A percentile compares a stretch with the other conserved stretches of the same genome.
These are phyloP conservation scores for Champsocephalus gunnari DNA, from an alignment of 2,797 vertebrate genomes.

Conservation along the genomic window DNA sequence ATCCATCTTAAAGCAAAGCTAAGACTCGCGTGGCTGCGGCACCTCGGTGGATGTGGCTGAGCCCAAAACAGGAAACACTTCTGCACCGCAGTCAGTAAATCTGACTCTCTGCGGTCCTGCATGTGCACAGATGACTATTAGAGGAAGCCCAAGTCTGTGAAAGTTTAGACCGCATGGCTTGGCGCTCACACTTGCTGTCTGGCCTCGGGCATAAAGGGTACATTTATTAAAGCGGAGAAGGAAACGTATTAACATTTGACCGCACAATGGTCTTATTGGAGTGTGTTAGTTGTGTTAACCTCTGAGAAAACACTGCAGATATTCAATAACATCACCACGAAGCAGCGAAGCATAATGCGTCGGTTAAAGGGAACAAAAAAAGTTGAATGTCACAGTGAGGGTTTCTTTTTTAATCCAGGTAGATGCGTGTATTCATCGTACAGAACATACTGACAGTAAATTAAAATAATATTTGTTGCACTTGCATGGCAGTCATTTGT, in stretches of 20 bases:
- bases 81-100: constrained; percentile 79
- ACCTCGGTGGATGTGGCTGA: constrained; percentile 80
- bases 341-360: constrained; percentile 2
- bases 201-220: constrained; percentile 63
- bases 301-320: constrained; percentile 16
- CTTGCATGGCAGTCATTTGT: too few relatives aligned
- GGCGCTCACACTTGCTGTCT: constrained; percentile 51
- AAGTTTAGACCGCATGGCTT: constrained; percentile 74
- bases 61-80: constrained; percentile 83
- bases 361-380: background rate
- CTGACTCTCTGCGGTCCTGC: constrained; percentile 78
- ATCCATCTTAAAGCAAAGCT: constrained; percentile 5
- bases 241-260: constrained; percentile 42
- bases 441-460: too few relatives aligned
- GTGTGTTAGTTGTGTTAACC: constrained; percentile 24
- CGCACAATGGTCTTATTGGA: constrained; percentile 40
- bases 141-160: constrained; percentile 80
- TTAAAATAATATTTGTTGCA: too few relatives aligned
- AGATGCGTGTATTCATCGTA: background rate
- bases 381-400: constrained; percentile 1
- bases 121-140: constrained; percentile 76
- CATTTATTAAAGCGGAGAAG: constrained; percentile 66
- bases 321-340: constrained; percentile 24
- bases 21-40: constrained; percentile 52
- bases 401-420: background rate